These are phyloP conservation scores for Rhinichthys osculus DNA, from an alignment of 2,797 vertebrate genomes.

Conservation along the genomic window DNA sequence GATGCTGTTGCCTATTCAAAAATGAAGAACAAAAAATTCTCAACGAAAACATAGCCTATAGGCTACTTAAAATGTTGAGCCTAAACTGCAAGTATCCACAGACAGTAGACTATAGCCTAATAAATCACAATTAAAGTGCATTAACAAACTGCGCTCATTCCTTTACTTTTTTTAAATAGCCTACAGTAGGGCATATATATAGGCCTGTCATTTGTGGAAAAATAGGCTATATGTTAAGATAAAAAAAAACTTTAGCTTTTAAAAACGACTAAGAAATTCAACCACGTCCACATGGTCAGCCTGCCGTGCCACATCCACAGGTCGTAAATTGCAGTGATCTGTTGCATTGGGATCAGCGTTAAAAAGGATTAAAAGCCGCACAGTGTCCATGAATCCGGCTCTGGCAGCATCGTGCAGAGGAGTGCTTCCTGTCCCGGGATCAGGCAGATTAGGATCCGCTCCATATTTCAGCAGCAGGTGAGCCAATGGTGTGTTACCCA, in stretches of 20 bases:
- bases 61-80: not conserved
- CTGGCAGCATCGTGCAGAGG: conserved; percentile 82
- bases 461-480: conserved; percentile 67
- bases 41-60: not conserved
- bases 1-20: not conserved
- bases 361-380: conserved; percentile 65
- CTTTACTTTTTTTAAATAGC: not conserved
- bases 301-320: conserved; percentile 73
- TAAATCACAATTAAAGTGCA: not conserved
- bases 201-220: not conserved
- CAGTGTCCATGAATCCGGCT: conserved; percentile 75
- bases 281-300: conserved; percentile 62
- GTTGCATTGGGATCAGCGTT: conserved; percentile 64
- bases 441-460: conserved; percentile 74
- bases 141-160: not conserved
- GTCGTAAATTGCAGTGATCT: conserved; percentile 63
- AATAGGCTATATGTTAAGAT: not conserved
- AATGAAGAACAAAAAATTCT: not conserved
- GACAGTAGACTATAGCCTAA: not conserved
- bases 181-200: not conserved
- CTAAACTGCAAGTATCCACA: not conserved
- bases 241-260: conserved; percentile 19
- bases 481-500: conserved; percentile 75
- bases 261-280: conserved; percentile 64
- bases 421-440: conserved; percentile 68